Evolutionary conservation across 2,113 vertebrate species (phyloP), one percentile per base, ranked within the genome.

Genomic region (Theristicus caerulescens): DNA sequence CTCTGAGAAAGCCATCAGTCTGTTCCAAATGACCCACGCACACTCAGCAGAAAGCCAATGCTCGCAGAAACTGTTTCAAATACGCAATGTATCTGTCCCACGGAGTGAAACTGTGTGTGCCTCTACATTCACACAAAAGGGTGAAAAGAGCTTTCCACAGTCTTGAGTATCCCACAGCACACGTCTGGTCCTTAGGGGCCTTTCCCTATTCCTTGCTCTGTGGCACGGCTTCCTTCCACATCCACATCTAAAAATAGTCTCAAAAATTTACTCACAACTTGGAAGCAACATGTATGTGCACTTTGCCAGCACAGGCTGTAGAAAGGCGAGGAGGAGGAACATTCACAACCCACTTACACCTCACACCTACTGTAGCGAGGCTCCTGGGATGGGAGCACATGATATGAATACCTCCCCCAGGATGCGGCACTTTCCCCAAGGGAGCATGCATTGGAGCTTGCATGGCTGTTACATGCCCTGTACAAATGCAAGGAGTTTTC

Each of bases 81-180:
- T 4, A 27, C 0, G 3, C 44, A 20, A 52, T 24, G 7, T 29
- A 64, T 57, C 82, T 88, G 52, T 52, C 49, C 52, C 59, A 32
- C 1, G 19, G 49, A 46, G 17, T n/a, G n/a, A 92, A 29, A n/a
- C 72, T 22, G 5, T 21, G 24, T 6, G 1, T 44, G 52, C 44
- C n/a, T 80, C 79, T 32, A 16, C 0, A 0, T 0, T 1, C 24
- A 27, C 32, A 44, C 7, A 0, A 4, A 71, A 71, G 36, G 47
- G 36, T 74, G 36, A 78, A 78, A 70, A 65, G 32, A 71, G 31
- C 42, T 57, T 71, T 72, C 34, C 9, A 16, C 14, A 8, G 10
- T 6, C 26, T 12, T 62, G 52, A 73, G 17, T 18, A 62, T 29
- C 44, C 44, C 74, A 57, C 29, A 54, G 36, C 31, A 86, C 0